These are phyloP conservation scores for Chaetogeoica ovagalla DNA, from an alignment of 2,888 invertebrate genomes.

Conservation along the genomic window DNA sequence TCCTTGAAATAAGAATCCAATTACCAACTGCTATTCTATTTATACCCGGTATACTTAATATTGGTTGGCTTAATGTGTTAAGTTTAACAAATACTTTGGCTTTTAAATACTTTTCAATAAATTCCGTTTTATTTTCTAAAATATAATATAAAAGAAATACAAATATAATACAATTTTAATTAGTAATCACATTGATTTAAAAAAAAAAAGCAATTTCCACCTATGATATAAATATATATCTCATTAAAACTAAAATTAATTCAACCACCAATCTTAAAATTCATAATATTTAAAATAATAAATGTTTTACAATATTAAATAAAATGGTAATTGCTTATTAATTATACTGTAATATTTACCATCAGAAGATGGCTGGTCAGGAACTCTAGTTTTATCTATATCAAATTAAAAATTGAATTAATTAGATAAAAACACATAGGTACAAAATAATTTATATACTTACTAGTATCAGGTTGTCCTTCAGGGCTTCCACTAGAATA, in stretches of 20 bases:
- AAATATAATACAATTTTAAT: slow-evolving; percentile 43
- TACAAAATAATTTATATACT: slow-evolving; percentile 56
- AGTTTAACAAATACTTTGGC: slow-evolving; percentile 83
- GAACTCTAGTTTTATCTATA: slow-evolving; percentile 40
- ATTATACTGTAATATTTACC: slow-evolving; percentile 42
- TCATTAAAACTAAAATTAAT: background rate
- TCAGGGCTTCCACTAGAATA: slow-evolving; percentile 98
- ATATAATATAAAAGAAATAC: too few species aligned
- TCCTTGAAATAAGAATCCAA: slow-evolving; percentile 84
- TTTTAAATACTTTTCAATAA: slow-evolving; percentile 90
- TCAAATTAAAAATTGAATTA: too few species aligned
- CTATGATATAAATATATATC: background rate
- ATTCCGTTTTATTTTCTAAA: slow-evolving; percentile 95
- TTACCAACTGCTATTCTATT: slow-evolving; percentile 88
- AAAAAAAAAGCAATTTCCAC: background rate
- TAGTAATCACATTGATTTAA: background rate
- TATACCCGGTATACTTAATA: slow-evolving; percentile 77
- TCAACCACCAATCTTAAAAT: background rate
- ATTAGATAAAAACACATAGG: slow-evolving; percentile 12
- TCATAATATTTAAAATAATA: background rate
- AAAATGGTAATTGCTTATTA: slow-evolving; percentile 1
- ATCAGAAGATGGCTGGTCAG: slow-evolving; percentile 48
- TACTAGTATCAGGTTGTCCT: slow-evolving; percentile 86
- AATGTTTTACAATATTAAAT: background rate
- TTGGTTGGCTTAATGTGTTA: slow-evolving; percentile 76